A percentile compares a stretch with the other conserved stretches of the same genome.
These are phyloP conservation scores for Nothura maculosa DNA, from an alignment of 2,797 vertebrate genomes.

Conservation along the genomic window DNA sequence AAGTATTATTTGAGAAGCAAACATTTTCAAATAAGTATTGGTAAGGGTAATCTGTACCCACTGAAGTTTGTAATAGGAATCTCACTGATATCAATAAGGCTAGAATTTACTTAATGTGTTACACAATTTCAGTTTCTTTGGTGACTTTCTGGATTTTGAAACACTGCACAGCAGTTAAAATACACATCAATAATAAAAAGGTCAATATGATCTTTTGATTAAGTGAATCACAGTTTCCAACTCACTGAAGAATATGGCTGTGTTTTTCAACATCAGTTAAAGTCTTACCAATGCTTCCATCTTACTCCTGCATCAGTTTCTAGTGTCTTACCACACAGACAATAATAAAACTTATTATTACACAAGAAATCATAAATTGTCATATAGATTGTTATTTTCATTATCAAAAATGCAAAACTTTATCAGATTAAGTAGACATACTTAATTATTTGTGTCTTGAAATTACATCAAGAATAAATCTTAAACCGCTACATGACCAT, in stretches of 20 bases:
- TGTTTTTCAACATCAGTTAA: neutral
- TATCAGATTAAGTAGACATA: too few relatives aligned
- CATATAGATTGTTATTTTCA: neutral
- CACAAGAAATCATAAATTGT: too few relatives aligned
- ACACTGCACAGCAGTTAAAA: neutral
- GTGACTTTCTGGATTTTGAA: neutral
- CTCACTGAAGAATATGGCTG: neutral
- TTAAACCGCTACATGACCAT: neutral
- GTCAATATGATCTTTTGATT: neutral
- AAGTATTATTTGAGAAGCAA: neutral
- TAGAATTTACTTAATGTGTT: neutral
- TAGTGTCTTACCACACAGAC: neutral
- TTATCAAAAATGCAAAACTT: neutral
- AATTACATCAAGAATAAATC: neutral
- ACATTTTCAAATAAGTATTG: neutral
- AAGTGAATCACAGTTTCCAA: neutral
- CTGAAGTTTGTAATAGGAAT: neutral
- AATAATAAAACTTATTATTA: neutral
- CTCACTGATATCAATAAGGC: neutral
- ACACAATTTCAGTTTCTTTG: neutral
- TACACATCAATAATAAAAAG: neutral
- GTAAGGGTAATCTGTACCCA: neutral
- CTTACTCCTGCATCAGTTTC: neutral
- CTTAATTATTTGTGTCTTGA: neutral
- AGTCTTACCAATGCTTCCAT: neutral